Base-by-base conservation (phyloP, 2,797 vertebrate genomes). In the Coccyzus lansbergi region DNA sequence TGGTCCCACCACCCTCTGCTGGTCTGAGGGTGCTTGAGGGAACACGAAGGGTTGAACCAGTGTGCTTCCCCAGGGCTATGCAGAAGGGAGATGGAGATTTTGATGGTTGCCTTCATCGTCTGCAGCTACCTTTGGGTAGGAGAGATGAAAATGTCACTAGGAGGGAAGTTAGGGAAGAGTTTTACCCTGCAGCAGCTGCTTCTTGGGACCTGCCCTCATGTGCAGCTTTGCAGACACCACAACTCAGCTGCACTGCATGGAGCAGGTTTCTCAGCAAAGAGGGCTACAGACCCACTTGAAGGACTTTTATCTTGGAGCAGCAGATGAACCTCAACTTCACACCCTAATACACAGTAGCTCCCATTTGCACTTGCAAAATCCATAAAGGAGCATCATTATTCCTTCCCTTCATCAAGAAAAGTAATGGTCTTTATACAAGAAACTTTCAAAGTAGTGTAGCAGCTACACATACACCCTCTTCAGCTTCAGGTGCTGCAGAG, bases 181-280 rank as follows among this genome's bases (percentile, higher is more conserved):
- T 95, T 72, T 62, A 58, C 12, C 17, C n/a, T 64, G 48, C 40
- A 38, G 24, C 8, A 25, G 21, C n/a, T 83, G 42, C 13, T 51
- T 62, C 0, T 0, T 10, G 48, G 56, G 36, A 52, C 31, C 24
- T 59, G 40, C 28, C 62, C 20, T 20, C 0, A 4, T 2, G 28
- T 62, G 44, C 12, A 78, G 29, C 24, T n/a, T 53, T 59, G 49
- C 28, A 75, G 6, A 25, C 26, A 14, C 6, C 1, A 5, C 3
- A 7, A 29, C 59, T 60, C 38, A 70, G 67, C 62, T 42, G 53
- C 0, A 0, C 15, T 12, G 17, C 5, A 29, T 1, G 2, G 12
- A 42, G 29, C 36, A 49, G 26, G 8, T 56, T 56, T 62, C 72
- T 69, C 13, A 11, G 31, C 7, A 1, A 36, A 40, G n/a, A 40